These are phyloP conservation scores for Brenthis daphne DNA, from an alignment of 2,888 invertebrate species.

Conservation along the genomic window DNA sequence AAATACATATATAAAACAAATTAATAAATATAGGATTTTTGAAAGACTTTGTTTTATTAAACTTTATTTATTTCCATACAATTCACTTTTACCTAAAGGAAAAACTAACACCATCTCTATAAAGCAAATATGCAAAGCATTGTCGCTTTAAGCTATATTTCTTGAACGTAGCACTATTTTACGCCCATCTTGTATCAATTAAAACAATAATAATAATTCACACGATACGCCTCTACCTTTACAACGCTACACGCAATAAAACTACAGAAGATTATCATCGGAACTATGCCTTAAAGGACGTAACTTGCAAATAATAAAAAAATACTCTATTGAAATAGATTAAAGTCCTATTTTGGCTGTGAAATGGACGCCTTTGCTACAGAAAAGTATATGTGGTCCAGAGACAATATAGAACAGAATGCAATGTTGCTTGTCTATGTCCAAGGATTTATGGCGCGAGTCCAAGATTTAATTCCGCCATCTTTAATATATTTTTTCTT, in stretches of 20 bases:
- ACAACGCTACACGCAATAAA: conserved; percentile 57
- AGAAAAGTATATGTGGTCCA: conserved; percentile 59
- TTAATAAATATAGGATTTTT: too few relatives aligned
- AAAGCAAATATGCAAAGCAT: conserved; percentile 20
- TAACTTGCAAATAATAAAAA: conserved; percentile 36
- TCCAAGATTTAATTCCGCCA: conserved; percentile 60
- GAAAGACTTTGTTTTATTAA: too few relatives aligned
- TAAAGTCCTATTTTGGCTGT: conserved; percentile 17
- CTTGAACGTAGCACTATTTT: conserved; percentile 34
- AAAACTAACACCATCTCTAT: conserved; percentile 1
- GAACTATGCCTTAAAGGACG: conserved; percentile 48
- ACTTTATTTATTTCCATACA: too few relatives aligned
- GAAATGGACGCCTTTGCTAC: conserved; percentile 38
- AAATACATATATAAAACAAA: too few relatives aligned
- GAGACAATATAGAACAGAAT: conserved; percentile 71
- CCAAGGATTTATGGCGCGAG: conserved; percentile 65
- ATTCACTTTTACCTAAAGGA: neutral
- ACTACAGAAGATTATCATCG: conserved; percentile 65
- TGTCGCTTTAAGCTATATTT: conserved; percentile 25
- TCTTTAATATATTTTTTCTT: conserved; percentile 49
- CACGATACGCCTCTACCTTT: conserved; percentile 46
- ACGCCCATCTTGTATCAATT: conserved; percentile 48
- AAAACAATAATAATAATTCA: conserved; percentile 48
- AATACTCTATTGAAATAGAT: conserved; percentile 36
- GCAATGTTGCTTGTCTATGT: conserved; percentile 74